Conservation (phyloP, 2,113 vertebrate genomes). For the Hipposideros armiger region DNA sequence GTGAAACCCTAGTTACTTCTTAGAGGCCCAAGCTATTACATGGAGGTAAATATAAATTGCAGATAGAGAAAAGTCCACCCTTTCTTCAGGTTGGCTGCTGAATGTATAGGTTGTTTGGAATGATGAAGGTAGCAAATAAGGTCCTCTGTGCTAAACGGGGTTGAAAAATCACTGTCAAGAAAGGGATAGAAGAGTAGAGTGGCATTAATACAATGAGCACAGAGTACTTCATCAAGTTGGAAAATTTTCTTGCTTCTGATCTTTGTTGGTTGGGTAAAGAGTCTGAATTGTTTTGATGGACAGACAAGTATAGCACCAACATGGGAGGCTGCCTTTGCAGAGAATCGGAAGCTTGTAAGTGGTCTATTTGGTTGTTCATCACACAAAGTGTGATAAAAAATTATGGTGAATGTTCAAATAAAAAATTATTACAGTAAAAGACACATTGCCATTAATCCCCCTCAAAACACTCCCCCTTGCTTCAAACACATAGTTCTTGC, state of each 20-base stretch:
- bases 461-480: too few relatives aligned
- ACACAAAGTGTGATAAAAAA: too few relatives aligned
- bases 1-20: slow-evolving; percentile 12
- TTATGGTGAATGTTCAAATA: too few relatives aligned
- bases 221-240: background rate
- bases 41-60: background rate
- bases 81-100: slow-evolving; percentile 15
- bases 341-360: slow-evolving; percentile 58
- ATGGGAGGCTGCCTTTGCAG: background rate
- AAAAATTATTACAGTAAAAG: too few relatives aligned
- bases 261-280: slow-evolving; percentile 45
- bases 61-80: background rate
- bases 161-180: slow-evolving; percentile 3
- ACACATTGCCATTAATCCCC: too few relatives aligned
- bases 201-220: background rate
- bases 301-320: background rate
- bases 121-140: slow-evolving; percentile 66
- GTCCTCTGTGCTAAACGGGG: background rate
- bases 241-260: slow-evolving; percentile 56
- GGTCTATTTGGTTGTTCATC: background rate
- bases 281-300: slow-evolving; percentile 64
- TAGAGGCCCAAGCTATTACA: background rate
- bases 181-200: background rate
- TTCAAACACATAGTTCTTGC: too few relatives aligned
- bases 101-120: background rate